Evolutionary conservation across 2,888 invertebrate genomes (phyloP).

Genomic region (Choreutis nemorana): DNA sequence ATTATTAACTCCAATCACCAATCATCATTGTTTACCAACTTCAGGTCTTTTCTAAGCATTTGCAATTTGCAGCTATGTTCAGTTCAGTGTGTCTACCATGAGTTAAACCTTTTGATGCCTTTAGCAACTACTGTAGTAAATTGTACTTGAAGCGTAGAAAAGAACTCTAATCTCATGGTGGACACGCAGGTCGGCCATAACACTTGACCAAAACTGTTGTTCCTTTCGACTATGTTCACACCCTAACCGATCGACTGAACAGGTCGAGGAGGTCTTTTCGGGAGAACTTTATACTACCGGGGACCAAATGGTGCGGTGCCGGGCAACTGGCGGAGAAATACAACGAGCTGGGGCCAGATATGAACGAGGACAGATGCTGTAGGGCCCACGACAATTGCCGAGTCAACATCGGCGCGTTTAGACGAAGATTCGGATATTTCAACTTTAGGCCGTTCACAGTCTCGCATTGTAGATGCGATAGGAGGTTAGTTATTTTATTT

Average conservation of each 20-base stretch:
- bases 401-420: conserved; percentile 68
- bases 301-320: conserved; percentile 80
- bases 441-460: conserved; percentile 77
- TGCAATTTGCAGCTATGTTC: too few species aligned
- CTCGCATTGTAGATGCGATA: conserved; percentile 80
- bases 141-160: too few species aligned
- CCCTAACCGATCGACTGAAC: too few species aligned
- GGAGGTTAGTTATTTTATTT: conserved; percentile 66
- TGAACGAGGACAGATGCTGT: conserved; percentile 74
- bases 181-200: too few species aligned
- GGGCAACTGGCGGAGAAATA: conserved; percentile 66
- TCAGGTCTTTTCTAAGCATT: too few species aligned
- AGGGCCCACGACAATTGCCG: conserved; percentile 77
- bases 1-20: too few species aligned
- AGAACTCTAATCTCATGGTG: too few species aligned
- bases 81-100: too few species aligned
- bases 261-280: conserved; percentile 54
- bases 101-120: too few species aligned
- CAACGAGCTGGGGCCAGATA: conserved; percentile 64
- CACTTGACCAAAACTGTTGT: too few species aligned
- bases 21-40: too few species aligned
- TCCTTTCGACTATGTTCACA: neutral
- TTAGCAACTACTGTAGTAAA: neutral
- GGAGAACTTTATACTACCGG: conserved; percentile 69
- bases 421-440: conserved; percentile 68